Percentiles rank a stretch among this genome's conserved stretches.
Conservation (phyloP, 2,113 vertebrate species). For the Lagopus muta region DNA sequence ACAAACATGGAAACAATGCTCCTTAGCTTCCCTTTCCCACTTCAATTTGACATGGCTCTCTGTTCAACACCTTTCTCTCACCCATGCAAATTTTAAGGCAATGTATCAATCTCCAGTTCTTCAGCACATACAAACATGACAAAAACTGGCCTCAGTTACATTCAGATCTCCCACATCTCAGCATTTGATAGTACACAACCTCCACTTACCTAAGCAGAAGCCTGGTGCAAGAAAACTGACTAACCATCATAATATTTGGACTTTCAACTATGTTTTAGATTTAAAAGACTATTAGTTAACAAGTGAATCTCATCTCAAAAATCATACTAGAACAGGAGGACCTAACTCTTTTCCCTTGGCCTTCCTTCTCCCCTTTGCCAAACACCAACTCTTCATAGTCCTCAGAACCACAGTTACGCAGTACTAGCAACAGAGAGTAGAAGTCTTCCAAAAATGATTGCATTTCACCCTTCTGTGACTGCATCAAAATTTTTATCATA, state of each 20-base stretch:
- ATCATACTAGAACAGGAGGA: not conserved
- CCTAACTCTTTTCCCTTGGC: not conserved
- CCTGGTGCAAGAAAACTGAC: not conserved
- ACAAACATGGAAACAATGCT: conserved; percentile 6
- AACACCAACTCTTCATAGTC: not conserved
- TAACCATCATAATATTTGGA: not conserved
- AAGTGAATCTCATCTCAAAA: not conserved
- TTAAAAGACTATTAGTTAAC: not conserved
- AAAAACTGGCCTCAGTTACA: not conserved
- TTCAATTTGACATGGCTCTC: not conserved
- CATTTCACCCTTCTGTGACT: accelerated
- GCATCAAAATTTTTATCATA: not conserved
- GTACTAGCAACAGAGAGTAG: accelerated
- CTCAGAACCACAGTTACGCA: not conserved
- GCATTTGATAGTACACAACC: not conserved
- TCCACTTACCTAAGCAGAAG: not conserved
- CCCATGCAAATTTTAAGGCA: conserved; percentile 41
- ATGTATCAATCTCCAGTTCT: not conserved
- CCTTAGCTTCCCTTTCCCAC: not conserved
- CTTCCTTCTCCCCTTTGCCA: not conserved
- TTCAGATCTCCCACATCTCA: not conserved
- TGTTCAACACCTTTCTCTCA: conserved; percentile 26
- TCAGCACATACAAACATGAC: not conserved
- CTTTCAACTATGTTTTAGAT: not conserved
- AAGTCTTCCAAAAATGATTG: not conserved